Conservation (phyloP, 2,888 invertebrate genomes). For the Amiota communis region DNA sequence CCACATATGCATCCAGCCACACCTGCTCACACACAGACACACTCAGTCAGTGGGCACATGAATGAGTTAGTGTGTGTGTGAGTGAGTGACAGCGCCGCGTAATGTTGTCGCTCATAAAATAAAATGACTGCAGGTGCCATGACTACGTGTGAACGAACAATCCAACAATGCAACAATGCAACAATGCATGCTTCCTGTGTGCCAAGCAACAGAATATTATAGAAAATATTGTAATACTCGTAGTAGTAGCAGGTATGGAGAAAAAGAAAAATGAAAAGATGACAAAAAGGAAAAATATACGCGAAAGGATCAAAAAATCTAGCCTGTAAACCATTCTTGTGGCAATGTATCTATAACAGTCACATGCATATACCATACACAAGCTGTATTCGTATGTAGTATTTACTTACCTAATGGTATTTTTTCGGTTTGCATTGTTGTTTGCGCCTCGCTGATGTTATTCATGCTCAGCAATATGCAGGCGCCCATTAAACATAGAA, state of each 20-base stretch:
- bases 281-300: conserved; percentile 6
- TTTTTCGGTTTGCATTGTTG: conserved; percentile 72
- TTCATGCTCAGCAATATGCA: conserved; percentile 60
- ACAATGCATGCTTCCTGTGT: background rate
- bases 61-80: conserved; percentile 16
- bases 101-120: conserved; percentile 17
- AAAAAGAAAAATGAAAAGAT: conserved; percentile 22
- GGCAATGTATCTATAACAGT: no score
- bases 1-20: conserved; percentile 42
- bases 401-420: conserved; percentile 72
- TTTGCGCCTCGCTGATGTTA: conserved; percentile 36
- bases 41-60: conserved; percentile 8
- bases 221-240: conserved; percentile 1
- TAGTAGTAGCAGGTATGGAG: no score
- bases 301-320: conserved; percentile 40
- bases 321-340: conserved; percentile 30
- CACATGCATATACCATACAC: conserved; percentile 43
- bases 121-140: conserved; percentile 60
- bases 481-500: conserved; percentile 70
- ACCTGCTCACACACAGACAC: conserved; percentile 32
- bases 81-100: conserved; percentile 6
- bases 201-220: conserved; percentile 8
- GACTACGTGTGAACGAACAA: conserved; percentile 37
- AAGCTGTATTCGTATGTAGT: no score
- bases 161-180: background rate